Conservation (phyloP, 2,797 vertebrate genomes). For the Gallinago solitaria region DNA sequence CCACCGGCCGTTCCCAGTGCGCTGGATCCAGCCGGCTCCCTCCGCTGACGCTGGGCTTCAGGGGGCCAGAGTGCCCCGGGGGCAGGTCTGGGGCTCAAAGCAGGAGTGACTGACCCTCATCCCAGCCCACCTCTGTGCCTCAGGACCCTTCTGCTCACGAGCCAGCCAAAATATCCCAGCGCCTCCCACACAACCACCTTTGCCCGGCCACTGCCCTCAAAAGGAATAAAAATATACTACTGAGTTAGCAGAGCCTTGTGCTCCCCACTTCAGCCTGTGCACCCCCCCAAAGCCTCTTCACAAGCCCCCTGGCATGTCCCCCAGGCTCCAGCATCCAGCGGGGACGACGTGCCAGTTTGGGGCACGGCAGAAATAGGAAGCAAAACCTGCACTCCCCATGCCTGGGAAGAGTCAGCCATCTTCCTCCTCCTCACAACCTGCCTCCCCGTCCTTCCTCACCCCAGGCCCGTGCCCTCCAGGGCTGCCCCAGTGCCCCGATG, state of each 20-base stretch:
- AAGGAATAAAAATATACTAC: not conserved
- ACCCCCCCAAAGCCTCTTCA: not conserved
- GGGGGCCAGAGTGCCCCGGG: not conserved
- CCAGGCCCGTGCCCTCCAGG: not conserved
- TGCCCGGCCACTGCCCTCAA: not conserved
- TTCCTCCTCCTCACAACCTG: not conserved
- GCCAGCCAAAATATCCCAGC: not conserved
- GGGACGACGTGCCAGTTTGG: not conserved
- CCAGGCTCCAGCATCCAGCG: not conserved
- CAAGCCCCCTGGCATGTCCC: not conserved
- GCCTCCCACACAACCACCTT: not conserved
- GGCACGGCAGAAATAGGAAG: not conserved
- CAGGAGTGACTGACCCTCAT: not conserved
- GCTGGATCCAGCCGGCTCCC: not conserved
- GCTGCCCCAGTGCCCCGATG: not conserved
- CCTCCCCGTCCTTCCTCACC: not conserved
- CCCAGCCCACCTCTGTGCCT: not conserved
- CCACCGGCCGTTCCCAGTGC: fast-evolving
- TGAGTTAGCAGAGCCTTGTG: not conserved
- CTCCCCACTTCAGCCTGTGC: not conserved
- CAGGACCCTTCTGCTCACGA: not conserved
- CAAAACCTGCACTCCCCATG: fast-evolving
- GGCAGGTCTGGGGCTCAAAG: not conserved
- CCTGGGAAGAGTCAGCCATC: not conserved
- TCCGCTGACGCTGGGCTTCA: not conserved